These are phyloP conservation scores for Oxycera nigricornis DNA, from an alignment of 2,888 invertebrate genomes.

Conservation along the genomic window DNA sequence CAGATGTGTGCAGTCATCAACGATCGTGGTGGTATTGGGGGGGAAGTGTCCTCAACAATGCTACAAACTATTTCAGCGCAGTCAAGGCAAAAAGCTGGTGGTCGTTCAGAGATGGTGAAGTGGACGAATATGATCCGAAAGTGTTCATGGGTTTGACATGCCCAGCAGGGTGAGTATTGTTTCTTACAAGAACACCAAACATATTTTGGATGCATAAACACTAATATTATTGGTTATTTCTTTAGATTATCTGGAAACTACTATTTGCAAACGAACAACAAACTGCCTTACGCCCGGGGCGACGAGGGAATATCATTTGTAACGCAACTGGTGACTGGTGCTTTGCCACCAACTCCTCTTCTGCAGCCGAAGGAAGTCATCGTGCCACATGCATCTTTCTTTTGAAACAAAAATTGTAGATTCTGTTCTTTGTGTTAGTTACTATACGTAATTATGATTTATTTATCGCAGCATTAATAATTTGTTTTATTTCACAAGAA, in stretches of 20 bases:
- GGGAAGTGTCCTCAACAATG: conserved; percentile 52
- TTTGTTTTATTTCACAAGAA: neutral
- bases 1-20: conserved; percentile 69
- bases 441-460: neutral
- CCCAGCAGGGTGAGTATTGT: conserved; percentile 54
- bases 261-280: conserved; percentile 60
- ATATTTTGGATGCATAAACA: neutral
- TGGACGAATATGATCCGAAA: conserved; percentile 26
- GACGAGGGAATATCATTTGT: neutral
- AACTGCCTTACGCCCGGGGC: conserved; percentile 57
- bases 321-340: neutral
- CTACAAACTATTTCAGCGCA: conserved; percentile 63
- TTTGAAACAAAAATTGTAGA: neutral
- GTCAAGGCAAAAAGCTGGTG: conserved; percentile 64
- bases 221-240: conserved; percentile 30
- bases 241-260: conserved; percentile 56
- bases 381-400: neutral
- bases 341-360: neutral
- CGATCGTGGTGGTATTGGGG: conserved; percentile 69
- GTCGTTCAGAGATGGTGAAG: conserved; percentile 63
- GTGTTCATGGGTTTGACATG: conserved; percentile 59
- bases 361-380: neutral
- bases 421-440: too few relatives aligned
- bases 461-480: neutral
- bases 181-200: neutral